These are phyloP conservation scores for Tuberolachnus salignus DNA, from an alignment of 2,888 invertebrate genomes.

Conservation along the genomic window DNA sequence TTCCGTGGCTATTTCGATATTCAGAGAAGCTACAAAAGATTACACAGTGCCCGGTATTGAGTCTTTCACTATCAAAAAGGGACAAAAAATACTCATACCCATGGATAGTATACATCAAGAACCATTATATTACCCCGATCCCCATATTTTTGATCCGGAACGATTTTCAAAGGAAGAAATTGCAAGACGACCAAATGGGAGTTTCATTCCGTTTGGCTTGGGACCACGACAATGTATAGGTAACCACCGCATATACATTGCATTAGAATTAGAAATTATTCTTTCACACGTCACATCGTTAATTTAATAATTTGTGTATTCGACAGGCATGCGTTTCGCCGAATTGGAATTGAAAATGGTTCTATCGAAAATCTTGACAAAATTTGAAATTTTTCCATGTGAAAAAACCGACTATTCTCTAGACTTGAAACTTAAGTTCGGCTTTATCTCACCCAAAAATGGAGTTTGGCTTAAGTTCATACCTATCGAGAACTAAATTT, in stretches of 20 bases:
- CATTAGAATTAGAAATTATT: too few relatives aligned
- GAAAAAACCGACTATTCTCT: conserved; percentile 55
- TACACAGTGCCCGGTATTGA: conserved; percentile 19
- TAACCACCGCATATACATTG: too few relatives aligned
- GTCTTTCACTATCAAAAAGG: conserved; percentile 34
- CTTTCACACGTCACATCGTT: too few relatives aligned
- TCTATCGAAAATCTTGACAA: conserved; percentile 63
- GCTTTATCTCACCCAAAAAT: not conserved
- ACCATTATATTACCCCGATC: conserved; percentile 36
- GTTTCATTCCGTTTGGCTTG: conserved; percentile 48
- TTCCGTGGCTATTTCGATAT: not conserved
- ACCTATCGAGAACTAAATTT: not conserved
- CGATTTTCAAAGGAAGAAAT: conserved; percentile 46
- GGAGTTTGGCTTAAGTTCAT: not conserved
- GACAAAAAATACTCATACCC: conserved; percentile 36
- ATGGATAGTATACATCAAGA: conserved; percentile 37
- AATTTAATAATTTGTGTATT: too few relatives aligned
- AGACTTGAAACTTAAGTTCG: too few relatives aligned
- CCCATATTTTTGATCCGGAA: conserved; percentile 41
- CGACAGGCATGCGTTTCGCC: conserved; percentile 68
- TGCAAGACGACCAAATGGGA: conserved; percentile 24
- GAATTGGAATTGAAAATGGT: conserved; percentile 67
- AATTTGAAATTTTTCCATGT: conserved; percentile 58
- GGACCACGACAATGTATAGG: conserved; percentile 53
- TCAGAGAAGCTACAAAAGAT: conserved; percentile 35